phyloP scores from a whole-genome alignment of 2,888 invertebrate species.

The Colostygia pectinataria region DNA sequence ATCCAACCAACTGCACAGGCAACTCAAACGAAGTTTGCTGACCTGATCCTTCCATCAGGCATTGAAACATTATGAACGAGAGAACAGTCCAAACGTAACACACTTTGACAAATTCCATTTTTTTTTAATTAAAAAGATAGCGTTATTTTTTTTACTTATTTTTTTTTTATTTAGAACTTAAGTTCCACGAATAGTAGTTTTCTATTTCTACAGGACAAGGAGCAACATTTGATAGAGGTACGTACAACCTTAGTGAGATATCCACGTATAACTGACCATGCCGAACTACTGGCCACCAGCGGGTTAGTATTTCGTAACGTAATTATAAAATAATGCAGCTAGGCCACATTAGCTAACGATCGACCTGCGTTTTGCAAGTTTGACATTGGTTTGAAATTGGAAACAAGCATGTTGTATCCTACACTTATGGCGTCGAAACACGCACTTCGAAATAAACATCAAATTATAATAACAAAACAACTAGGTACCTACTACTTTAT shows the following conservation, averaged over 20 bases:
- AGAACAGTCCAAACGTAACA: constrained; percentile 62
- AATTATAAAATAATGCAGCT: constrained; percentile 46
- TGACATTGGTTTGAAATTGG: constrained; percentile 20
- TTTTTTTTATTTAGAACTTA: not conserved
- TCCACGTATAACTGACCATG: constrained; percentile 66
- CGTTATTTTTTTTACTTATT: not conserved
- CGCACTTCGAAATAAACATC: constrained; percentile 9
- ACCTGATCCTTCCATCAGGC: constrained; percentile 57
- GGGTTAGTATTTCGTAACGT: constrained; percentile 59
- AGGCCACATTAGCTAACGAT: constrained; percentile 25
- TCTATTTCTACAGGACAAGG: constrained; percentile 12
- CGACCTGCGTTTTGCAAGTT: constrained; percentile 18
- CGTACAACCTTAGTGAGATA: constrained; percentile 62
- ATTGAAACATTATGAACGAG: constrained; percentile 61
- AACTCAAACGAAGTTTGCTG: constrained; percentile 74
- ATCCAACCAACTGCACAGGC: constrained; percentile 92
- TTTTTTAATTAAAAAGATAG: too few relatives aligned
- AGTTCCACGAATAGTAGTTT: constrained; percentile 1
- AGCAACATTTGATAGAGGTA: constrained; percentile 35
- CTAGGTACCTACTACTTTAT: too few relatives aligned
- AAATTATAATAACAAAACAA: too few relatives aligned
- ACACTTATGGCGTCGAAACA: constrained; percentile 6
- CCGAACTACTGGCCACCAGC: constrained; percentile 44
- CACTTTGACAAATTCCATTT: constrained; percentile 66
- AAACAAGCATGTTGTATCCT: constrained; percentile 9